Conservation (phyloP, 2,113 vertebrate genomes). For the Centropus unirufus region DNA sequence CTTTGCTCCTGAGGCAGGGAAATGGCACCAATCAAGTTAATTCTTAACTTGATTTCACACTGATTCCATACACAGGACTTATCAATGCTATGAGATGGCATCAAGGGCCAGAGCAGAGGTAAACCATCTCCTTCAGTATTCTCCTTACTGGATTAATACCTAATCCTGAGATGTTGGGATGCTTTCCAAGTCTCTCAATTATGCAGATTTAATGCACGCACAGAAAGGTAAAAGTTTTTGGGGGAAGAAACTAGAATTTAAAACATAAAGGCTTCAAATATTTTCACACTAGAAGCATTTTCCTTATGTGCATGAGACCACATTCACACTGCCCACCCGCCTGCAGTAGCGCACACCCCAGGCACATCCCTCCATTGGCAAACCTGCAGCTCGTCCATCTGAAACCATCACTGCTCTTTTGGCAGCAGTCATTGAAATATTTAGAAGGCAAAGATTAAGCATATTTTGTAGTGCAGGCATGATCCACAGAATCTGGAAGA, state of each 20-base stretch:
- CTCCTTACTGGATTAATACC: background rate
- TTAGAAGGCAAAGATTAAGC: background rate
- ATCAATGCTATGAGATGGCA: background rate
- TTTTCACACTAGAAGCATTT: background rate
- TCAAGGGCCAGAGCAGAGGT: background rate
- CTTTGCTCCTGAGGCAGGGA: background rate
- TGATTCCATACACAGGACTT: background rate
- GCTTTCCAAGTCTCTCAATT: background rate
- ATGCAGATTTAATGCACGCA: background rate
- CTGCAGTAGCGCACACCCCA: background rate
- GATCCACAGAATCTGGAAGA: background rate
- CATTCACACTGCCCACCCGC: background rate
- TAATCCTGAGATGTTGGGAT: background rate
- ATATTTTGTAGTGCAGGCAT: background rate
- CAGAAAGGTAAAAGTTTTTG: background rate
- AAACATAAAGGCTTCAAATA: background rate
- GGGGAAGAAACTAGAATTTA: background rate
- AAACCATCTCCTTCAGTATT: background rate
- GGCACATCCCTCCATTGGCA: background rate
- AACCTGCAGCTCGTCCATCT: background rate
- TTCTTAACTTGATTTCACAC: conserved; percentile 11
- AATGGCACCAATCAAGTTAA: background rate
- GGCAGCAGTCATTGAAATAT: background rate
- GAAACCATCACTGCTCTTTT: background rate
- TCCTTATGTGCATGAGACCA: background rate